Conservation (phyloP, 1,140 invertebrate species). For the Drosophila saltans region DNA sequence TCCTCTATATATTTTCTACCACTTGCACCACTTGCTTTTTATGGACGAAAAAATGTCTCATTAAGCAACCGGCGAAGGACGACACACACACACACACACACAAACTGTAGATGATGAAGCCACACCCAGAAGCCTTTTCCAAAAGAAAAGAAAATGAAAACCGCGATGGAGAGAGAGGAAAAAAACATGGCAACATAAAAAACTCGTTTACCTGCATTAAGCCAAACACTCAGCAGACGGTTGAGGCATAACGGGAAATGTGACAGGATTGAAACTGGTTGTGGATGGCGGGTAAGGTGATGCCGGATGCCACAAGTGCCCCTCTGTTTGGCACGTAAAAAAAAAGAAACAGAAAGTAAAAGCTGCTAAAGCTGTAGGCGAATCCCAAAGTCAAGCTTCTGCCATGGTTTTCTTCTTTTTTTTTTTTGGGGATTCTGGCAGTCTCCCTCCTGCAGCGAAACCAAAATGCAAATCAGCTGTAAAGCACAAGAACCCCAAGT, state of each 20-base stretch:
- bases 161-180: no score
- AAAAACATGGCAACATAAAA: constrained; percentile 61
- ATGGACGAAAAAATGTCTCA: constrained; percentile 59
- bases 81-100: neutral
- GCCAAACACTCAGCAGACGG: constrained; percentile 75
- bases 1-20: constrained; percentile 5
- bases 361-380: constrained; percentile 38
- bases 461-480: constrained; percentile 77
- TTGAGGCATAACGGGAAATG: constrained; percentile 74
- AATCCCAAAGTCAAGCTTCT: constrained; percentile 44
- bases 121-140: constrained; percentile 20
- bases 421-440: neutral
- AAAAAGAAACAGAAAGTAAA: constrained; percentile 42
- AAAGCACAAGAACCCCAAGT: constrained; percentile 42
- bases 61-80: constrained; percentile 45
- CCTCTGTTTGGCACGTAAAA: constrained; percentile 53
- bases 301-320: constrained; percentile 75
- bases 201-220: constrained; percentile 80
- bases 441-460: constrained; percentile 56
- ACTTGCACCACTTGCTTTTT: constrained; percentile 49
- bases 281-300: neutral
- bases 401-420: constrained; percentile 8
- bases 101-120: constrained; percentile 5
- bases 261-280: constrained; percentile 42
- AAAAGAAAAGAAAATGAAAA: neutral